phyloP scores from a whole-genome alignment of 2,113 vertebrate genomes.

The Pygoscelis adeliae region DNA sequence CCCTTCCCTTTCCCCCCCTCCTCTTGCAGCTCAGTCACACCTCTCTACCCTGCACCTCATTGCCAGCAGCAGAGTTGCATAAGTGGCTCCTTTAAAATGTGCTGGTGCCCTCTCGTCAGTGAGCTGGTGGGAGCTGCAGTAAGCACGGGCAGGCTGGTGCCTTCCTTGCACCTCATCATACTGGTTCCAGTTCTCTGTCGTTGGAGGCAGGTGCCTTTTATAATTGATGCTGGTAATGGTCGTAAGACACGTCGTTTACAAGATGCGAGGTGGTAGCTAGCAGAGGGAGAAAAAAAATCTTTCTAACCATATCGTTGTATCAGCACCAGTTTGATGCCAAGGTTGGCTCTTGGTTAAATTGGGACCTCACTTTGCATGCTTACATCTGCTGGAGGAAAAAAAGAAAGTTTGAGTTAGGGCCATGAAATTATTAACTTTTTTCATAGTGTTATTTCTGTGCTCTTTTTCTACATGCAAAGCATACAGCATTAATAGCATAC shows the following conservation, averaged over 20 bases:
- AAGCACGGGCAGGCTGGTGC: neutral
- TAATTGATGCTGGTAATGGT: neutral
- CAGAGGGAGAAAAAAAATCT: neutral
- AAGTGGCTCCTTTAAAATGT: neutral
- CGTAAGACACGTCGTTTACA: neutral
- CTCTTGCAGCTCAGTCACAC: neutral
- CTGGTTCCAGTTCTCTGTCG: neutral
- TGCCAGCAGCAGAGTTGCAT: neutral
- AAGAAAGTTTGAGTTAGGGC: neutral
- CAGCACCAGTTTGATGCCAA: neutral
- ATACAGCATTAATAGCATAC: neutral
- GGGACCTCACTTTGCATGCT: neutral
- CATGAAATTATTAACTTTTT: neutral
- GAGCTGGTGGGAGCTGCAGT: neutral
- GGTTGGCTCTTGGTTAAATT: conserved; percentile 22
- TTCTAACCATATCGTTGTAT: neutral
- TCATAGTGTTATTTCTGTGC: neutral
- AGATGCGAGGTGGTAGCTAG: neutral
- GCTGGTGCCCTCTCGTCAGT: neutral
- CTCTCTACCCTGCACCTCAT: neutral
- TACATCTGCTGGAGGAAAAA: neutral
- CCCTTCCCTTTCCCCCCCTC: neutral
- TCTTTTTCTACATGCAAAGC: neutral
- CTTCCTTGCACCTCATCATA: neutral
- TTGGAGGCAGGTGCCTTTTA: neutral